These are phyloP conservation scores for Lycocorax pyrrhopterus DNA, from an alignment of 2,113 vertebrate genomes.

Conservation along the genomic window DNA sequence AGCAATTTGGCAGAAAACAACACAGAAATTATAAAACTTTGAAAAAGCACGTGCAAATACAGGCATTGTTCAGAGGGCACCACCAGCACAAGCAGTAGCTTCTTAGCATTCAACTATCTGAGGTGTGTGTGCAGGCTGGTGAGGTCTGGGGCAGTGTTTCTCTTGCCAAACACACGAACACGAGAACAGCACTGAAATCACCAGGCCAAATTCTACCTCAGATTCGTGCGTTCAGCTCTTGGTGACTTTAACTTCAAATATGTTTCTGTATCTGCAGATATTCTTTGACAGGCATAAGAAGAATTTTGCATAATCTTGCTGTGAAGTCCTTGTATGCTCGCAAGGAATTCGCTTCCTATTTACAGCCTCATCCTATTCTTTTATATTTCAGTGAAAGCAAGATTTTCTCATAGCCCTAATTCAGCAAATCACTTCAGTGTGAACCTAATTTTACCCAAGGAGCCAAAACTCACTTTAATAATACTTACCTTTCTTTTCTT, in stretches of 20 bases:
- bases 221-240: background rate
- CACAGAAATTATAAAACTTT: background rate
- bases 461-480: background rate
- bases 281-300: background rate
- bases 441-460: background rate
- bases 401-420: background rate
- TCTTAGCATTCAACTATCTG: background rate
- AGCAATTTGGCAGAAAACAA: background rate
- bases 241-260: background rate
- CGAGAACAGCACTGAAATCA: background rate
- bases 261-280: background rate
- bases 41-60: background rate
- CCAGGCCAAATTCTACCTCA: background rate
- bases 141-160: background rate
- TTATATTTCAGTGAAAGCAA: background rate
- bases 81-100: background rate
- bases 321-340: background rate
- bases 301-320: conserved; percentile 14
- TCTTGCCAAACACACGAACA: background rate
- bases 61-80: background rate
- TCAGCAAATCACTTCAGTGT: background rate
- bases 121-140: background rate
- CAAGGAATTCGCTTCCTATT: background rate
- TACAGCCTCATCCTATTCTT: background rate
- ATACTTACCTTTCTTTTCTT: background rate